Conservation (phyloP, 2,113 vertebrate species). For the Platysternon megacephalum region DNA sequence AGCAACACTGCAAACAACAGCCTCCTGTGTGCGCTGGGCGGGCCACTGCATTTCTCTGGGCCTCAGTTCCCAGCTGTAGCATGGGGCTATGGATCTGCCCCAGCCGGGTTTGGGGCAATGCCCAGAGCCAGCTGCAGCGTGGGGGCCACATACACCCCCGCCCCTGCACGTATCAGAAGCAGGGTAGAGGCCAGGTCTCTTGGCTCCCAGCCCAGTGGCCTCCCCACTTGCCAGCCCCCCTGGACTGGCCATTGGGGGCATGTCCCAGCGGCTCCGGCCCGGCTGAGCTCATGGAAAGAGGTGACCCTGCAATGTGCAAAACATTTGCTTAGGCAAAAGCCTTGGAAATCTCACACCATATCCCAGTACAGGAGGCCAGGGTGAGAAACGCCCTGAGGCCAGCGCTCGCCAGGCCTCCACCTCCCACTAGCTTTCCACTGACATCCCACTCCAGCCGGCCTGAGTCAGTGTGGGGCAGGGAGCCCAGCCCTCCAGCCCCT, state of each 20-base stretch:
- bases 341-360: not conserved
- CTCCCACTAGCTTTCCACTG: not conserved
- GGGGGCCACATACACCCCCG: not conserved
- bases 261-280: not conserved
- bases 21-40: not conserved
- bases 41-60: no score
- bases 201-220: not conserved
- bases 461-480: not conserved
- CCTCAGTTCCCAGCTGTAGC: no score
- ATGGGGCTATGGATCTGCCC: not conserved
- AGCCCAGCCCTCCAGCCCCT: not conserved
- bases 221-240: not conserved
- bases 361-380: not conserved
- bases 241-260: not conserved
- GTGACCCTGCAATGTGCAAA: not conserved
- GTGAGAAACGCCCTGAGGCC: not conserved
- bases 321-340: constrained; percentile 28
- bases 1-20: no score
- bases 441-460: not conserved
- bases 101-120: not conserved
- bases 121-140: not conserved
- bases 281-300: constrained; percentile 9
- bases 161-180: not conserved
- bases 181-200: not conserved
- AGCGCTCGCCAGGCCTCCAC: not conserved